Evolutionary conservation across 2,888 invertebrate genomes (phyloP).

Genomic region (Drosophila neonasuta): DNA sequence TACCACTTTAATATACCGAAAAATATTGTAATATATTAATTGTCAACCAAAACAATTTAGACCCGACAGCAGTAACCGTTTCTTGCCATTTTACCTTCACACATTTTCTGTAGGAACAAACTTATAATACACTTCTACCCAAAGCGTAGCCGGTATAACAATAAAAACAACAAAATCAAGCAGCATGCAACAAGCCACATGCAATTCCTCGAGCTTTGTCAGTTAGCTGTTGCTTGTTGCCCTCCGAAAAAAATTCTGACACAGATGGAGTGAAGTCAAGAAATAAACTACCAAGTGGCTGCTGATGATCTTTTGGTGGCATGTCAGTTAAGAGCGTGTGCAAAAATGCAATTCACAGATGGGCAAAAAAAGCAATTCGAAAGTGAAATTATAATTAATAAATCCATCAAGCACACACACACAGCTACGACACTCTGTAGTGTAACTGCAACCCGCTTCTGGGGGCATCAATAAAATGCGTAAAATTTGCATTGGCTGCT

Average conservation of each 20-base stretch:
- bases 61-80: too few relatives aligned
- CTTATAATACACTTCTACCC: too few relatives aligned
- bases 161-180: neutral
- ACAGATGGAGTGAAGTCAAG: constrained; percentile 56
- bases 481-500: constrained; percentile 70
- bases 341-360: neutral
- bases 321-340: constrained; percentile 4
- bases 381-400: constrained; percentile 61
- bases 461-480: constrained; percentile 51
- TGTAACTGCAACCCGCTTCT: too few relatives aligned
- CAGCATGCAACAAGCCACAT: neutral
- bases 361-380: constrained; percentile 5
- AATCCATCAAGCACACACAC: constrained; percentile 49
- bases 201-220: constrained; percentile 5
- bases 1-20: too few relatives aligned
- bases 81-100: too few relatives aligned
- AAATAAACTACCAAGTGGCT: constrained; percentile 5
- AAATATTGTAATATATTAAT: too few relatives aligned
- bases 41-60: too few relatives aligned
- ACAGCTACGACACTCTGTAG: neutral
- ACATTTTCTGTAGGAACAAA: too few relatives aligned
- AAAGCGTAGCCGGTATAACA: too few relatives aligned
- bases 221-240: constrained; percentile 10
- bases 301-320: constrained; percentile 15
- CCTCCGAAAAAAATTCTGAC: constrained; percentile 42